Conservation (phyloP, 2,888 invertebrate species). For the Chaitophorus viminalis region DNA sequence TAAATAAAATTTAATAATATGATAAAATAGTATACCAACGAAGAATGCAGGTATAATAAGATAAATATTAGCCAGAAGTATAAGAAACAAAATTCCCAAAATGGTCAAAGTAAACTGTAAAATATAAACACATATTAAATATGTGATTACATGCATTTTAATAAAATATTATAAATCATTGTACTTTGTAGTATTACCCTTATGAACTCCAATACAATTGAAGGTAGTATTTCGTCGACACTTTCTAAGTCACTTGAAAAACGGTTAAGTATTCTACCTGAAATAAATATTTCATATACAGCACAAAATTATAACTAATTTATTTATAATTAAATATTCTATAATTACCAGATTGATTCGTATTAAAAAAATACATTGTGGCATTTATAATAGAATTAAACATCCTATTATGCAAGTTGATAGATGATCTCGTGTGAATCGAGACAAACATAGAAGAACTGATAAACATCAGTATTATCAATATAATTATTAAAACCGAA, state of each 20-base stretch:
- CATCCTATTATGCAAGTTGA: conserved; percentile 83
- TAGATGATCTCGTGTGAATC: conserved; percentile 83
- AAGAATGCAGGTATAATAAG: conserved; percentile 77
- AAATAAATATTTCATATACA: conserved; percentile 51
- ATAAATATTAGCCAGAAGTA: conserved; percentile 80
- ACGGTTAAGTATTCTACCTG: conserved; percentile 81
- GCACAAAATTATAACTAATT: too few relatives aligned
- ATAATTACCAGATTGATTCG: conserved; percentile 82
- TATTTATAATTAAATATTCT: too few relatives aligned
- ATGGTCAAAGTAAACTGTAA: conserved; percentile 70
- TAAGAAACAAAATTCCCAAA: conserved; percentile 79
- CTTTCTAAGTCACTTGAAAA: conserved; percentile 88
- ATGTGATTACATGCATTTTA: not conserved
- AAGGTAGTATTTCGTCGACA: conserved; percentile 73
- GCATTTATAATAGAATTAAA: conserved; percentile 83
- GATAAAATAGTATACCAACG: conserved; percentile 79
- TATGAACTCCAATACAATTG: conserved; percentile 72
- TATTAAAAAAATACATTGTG: conserved; percentile 88
- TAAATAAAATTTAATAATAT: conserved; percentile 80
- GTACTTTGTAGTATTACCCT: conserved; percentile 66
- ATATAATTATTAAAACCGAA: conserved; percentile 70
- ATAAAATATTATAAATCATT: not conserved
- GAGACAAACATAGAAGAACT: conserved; percentile 78
- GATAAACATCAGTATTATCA: conserved; percentile 71
- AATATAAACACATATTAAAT: not conserved